Evolutionary conservation across 2,888 invertebrate species (phyloP), one percentile per base, ranked within the genome.

Genomic region (Taphrorychus bicolor): DNA sequence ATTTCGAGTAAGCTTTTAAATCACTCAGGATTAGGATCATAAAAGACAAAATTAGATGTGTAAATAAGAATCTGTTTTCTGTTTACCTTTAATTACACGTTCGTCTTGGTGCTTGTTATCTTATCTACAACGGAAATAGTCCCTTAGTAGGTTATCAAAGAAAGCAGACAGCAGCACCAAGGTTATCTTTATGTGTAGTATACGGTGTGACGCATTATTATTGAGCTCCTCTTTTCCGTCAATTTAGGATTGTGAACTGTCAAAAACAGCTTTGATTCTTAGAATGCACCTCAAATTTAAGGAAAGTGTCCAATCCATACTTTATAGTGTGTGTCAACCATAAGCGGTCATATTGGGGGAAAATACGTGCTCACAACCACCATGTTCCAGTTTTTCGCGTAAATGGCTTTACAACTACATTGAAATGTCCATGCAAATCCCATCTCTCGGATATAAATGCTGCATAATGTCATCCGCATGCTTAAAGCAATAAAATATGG

Each of bases 371-470:
- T n/a, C n/a, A 32, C 32, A 32, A 32, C 32, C 7, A 32, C 32
- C 32, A 7, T 32, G 32, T 11, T 9, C 32, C 11, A 11, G 32
- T 32, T 32, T 32, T 32, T 32, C 32, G 7, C 32, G 32, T 32
- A 11, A 32, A 32, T 32, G 11, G 32, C 32, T n/a, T n/a, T n/a
- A n/a, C n/a, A 32, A 9, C 18, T 60, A 79, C 78, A 80, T 80
- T 78, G 79, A 80, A 80, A 80, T 78, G 81, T 80, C 80, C 78
- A 76, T 73, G 75, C 75, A 80, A 57, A 73, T 64, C 74, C 79
- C 77, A 79, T 80, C 79, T 78, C 73, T 75, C 71, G 74, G 73
- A 77, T 77, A 77, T 79, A 79, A 79, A 78, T 76, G 78, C 78
- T 77, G 75, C 74, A 75, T 75, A 73, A 73, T 77, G 81, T 81